Evolutionary conservation across 2,888 invertebrate species (phyloP), one percentile per base, ranked within the genome.

Genomic region (Tipula unca): DNA sequence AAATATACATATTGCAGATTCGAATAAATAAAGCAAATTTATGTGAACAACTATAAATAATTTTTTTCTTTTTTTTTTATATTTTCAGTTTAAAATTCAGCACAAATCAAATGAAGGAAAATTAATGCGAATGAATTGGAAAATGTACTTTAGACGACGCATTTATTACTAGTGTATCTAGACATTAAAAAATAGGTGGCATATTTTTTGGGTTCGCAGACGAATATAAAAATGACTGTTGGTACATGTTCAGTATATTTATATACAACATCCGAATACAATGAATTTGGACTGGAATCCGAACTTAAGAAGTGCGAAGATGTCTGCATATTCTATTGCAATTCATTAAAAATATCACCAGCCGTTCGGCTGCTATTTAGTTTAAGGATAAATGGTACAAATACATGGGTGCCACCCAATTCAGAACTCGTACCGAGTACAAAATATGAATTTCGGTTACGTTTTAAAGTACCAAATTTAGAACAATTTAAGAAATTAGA

Each of bases 351-450:
- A 13, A 96, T 98, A 89, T 93, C 95, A 85, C 96, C 96, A 4
- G 91, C 95, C 36, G 94, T 95, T 82, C 92, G 96, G 86, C 94
- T 96, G 88, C 91, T 97, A 85, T 97, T 97, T 91, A 95, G 95
- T 17, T 90, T 97, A 84, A 92, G 95, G 88, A 92, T 94, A 87
- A 92, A 92, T 88, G 93, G 93, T 82, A 92, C 92, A 86, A 92
- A 93, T 87, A 91, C 93, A 88, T 97, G 96, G 94, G 92, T 95
- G 85, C 93, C 94, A 88, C 93, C 95, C 86, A 94, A 94, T 87
- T 92, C 93, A 86, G 90, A 89, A 86, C 89, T 95, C 29, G 91
- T 91, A 32, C 87, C 89, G 14, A 90, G 91, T 86, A 90, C 92
- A 86, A 93, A 93, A 88, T 94, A 94, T 89, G 95, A 96, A 88